Evolutionary conservation across 2,888 invertebrate species (phyloP), one percentile per base, ranked within the genome.

Genomic region (Eristalis pertinax): DNA sequence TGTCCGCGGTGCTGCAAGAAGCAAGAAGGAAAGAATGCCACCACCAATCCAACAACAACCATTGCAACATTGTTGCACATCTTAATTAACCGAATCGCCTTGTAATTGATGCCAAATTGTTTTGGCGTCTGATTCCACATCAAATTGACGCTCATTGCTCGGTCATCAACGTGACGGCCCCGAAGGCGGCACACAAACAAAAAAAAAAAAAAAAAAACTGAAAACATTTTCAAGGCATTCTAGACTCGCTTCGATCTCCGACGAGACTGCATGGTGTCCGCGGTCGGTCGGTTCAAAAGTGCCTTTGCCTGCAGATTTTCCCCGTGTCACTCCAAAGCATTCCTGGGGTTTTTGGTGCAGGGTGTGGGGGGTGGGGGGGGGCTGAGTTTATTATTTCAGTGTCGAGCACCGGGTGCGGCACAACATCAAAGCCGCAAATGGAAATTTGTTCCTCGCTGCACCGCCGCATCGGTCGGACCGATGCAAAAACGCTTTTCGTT

Each of bases 361-460:
- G n/a, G n/a, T n/a, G n/a, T n/a, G n/a, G n/a, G n/a, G n/a, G n/a
- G n/a, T n/a, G n/a, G n/a, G n/a, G n/a, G n/a, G n/a, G 38, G 29
- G 29, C 67, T 24, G 38, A 24, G 70, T 68, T 78, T 78, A 83
- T 73, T 83, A 65, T 68, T 77, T 81, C 74, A 77, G 22, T 50
- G 60, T 68, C 65, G 32, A n/a, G n/a, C n/a, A n/a, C n/a, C n/a
- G n/a, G n/a, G n/a, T n/a, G n/a, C n/a, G n/a, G n/a, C n/a, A 24
- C 75, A 58, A 87, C 79, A 79, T 87, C 78, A 87, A 87, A 87
- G 86, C 58, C 50, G 11, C 70, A 58, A 77, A 68, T 56, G 32
- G 75, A 65, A 62, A 22, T 69, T 43, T 74, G 64, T 38, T 72
- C n/a, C 15, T 35, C 35, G 35, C 35, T n/a, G n/a, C 50, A 8